phyloP scores from a whole-genome alignment of 2,113 vertebrate species.

The Gavia stellata region DNA sequence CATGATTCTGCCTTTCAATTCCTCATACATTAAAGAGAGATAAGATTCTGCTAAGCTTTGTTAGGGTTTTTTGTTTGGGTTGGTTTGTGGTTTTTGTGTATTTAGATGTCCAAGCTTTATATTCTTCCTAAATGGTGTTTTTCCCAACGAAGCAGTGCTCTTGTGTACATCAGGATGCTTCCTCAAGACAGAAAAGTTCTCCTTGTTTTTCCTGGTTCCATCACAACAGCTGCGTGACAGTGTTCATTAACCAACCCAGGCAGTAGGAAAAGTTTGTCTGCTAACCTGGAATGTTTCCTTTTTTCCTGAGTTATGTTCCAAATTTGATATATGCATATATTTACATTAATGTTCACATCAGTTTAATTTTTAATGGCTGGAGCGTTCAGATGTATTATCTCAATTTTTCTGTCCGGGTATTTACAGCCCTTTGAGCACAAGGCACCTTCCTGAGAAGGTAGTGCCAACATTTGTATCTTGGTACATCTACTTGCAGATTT shows the following conservation, averaged over 20 bases:
- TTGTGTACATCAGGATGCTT: not conserved
- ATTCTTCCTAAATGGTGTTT: not conserved
- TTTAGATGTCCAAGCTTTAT: not conserved
- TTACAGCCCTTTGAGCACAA: not conserved
- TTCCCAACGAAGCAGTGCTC: not conserved
- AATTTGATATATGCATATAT: not conserved
- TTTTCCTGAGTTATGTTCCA: not conserved
- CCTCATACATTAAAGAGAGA: not conserved
- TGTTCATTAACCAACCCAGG: not conserved
- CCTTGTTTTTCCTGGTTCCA: not conserved
- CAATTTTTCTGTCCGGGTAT: not conserved
- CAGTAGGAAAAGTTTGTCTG: not conserved
- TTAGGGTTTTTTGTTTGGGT: fast-evolving
- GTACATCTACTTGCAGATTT: not conserved
- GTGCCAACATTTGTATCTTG: not conserved
- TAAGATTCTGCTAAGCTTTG: not conserved
- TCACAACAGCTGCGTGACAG: not conserved
- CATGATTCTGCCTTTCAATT: not conserved
- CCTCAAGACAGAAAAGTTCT: not conserved
- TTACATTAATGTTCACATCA: not conserved
- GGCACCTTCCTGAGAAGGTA: not conserved
- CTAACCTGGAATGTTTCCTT: not conserved
- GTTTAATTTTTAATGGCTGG: not conserved
- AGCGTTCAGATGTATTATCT: not conserved
- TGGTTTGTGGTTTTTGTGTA: not conserved